phyloP scores from a whole-genome alignment of 2,113 vertebrate genomes.

The Pimephales promelas region DNA sequence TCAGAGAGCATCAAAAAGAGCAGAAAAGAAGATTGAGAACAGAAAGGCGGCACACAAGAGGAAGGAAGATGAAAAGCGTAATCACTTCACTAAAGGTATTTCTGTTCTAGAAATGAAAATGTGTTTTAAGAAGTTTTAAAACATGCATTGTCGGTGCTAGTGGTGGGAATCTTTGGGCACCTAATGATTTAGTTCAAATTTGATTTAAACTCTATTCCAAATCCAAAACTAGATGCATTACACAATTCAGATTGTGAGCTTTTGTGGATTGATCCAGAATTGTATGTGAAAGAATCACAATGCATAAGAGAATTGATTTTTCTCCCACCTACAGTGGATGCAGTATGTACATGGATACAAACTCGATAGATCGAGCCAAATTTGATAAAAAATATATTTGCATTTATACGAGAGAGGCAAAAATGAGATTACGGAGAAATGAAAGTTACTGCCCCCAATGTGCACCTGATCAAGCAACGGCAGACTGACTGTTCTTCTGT shows the following conservation, averaged over 20 bases:
- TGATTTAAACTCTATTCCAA: not conserved
- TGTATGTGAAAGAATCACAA: not conserved
- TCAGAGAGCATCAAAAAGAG: conserved; percentile 1
- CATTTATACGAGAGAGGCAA: not conserved
- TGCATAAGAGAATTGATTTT: not conserved
- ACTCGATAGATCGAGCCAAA: conserved; percentile 7
- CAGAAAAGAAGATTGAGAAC: not conserved
- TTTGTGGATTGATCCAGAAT: not conserved
- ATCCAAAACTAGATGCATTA: not conserved
- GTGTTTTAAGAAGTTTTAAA: not conserved
- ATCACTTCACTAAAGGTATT: not conserved
- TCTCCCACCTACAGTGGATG: not conserved
- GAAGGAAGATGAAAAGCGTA: not conserved
- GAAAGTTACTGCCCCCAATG: not conserved
- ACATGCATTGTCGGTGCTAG: not conserved
- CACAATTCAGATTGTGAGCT: not conserved
- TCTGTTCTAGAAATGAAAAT: not conserved
- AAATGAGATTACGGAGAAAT: conserved; percentile 2
- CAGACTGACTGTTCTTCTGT: conserved; percentile 10
- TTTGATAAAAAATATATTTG: conserved; percentile 22
- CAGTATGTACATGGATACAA: not conserved
- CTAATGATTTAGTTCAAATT: not conserved
- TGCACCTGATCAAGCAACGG: conserved; percentile 1
- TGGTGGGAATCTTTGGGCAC: not conserved
- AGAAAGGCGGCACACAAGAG: not conserved